These are phyloP conservation scores for Leptosomus discolor DNA, from an alignment of 2,113 vertebrate genomes.

Conservation along the genomic window DNA sequence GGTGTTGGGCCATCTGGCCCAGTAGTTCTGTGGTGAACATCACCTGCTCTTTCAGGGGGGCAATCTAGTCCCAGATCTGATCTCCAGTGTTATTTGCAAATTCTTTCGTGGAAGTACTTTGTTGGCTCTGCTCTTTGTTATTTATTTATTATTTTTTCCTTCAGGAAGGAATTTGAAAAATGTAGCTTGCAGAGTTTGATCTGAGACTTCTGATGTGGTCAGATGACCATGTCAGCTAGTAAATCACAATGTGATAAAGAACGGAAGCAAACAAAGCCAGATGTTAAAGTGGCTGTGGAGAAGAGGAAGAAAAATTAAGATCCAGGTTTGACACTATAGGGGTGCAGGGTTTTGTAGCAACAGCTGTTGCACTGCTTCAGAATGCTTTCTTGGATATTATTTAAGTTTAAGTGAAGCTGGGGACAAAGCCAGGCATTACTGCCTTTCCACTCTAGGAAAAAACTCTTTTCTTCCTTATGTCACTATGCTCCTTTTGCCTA, in stretches of 20 bases:
- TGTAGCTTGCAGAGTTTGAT: background rate
- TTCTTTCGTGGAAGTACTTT: background rate
- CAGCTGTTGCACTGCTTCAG: background rate
- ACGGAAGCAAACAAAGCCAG: background rate
- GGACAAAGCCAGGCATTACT: background rate
- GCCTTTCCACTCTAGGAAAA: background rate
- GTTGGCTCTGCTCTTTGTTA: background rate
- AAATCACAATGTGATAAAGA: background rate
- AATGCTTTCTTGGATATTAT: background rate
- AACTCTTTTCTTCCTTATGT: background rate
- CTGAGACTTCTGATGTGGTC: background rate
- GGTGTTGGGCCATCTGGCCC: background rate
- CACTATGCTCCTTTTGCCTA: background rate
- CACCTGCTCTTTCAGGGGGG: background rate
- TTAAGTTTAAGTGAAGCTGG: background rate
- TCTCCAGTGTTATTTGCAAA: background rate
- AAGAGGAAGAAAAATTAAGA: background rate
- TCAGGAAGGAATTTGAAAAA: conserved; percentile 2
- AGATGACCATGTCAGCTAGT: background rate
- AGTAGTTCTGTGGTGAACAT: conserved; percentile 11
- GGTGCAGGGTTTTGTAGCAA: background rate
- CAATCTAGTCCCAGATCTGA: background rate
- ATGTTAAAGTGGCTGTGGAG: background rate
- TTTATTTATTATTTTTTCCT: background rate
- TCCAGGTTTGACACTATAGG: background rate